Percentiles rank a stretch among this genome's conserved stretches.
Evolutionary conservation across 2,888 invertebrate species (phyloP).

Genomic region (Galerucella pusilla): DNA sequence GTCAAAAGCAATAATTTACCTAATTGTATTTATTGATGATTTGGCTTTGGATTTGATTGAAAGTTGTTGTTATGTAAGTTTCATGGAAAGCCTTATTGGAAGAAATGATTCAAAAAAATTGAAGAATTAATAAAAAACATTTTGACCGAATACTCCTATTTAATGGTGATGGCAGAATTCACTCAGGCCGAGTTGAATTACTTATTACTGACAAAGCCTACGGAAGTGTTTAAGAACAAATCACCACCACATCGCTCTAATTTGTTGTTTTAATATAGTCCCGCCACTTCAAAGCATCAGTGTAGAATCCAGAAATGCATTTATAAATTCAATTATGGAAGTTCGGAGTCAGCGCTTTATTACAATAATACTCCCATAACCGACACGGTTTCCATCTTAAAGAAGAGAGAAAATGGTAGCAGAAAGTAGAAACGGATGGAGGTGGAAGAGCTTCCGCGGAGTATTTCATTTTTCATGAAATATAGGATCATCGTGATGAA

Average conservation of each 20-base stretch:
- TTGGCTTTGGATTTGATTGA: too few species aligned
- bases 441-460: slow-evolving; percentile 5
- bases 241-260: slow-evolving; percentile 17
- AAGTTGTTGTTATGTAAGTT: too few species aligned
- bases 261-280: slow-evolving; percentile 24
- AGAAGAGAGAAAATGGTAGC: slow-evolving; percentile 13
- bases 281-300: slow-evolving; percentile 20
- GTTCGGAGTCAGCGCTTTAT: slow-evolving; percentile 14
- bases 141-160: background rate
- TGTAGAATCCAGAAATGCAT: slow-evolving; percentile 29
- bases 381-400: slow-evolving; percentile 10
- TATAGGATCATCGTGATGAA: slow-evolving; percentile 18
- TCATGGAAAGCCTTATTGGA: too few species aligned
- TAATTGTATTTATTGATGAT: too few species aligned
- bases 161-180: background rate
- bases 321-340: slow-evolving; percentile 29
- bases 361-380: slow-evolving; percentile 29
- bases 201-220: background rate
- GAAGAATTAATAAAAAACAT: too few species aligned
- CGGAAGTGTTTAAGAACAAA: slow-evolving; percentile 12
- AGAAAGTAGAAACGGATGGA: slow-evolving; percentile 8
- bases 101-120: too few species aligned
- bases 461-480: slow-evolving; percentile 23
- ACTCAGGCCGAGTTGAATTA: background rate
- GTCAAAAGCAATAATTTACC: too few species aligned